Percentiles rank a stretch among this genome's conserved stretches.
phyloP scores from a whole-genome alignment of 2,113 vertebrate genomes.

The Centropus unirufus region DNA sequence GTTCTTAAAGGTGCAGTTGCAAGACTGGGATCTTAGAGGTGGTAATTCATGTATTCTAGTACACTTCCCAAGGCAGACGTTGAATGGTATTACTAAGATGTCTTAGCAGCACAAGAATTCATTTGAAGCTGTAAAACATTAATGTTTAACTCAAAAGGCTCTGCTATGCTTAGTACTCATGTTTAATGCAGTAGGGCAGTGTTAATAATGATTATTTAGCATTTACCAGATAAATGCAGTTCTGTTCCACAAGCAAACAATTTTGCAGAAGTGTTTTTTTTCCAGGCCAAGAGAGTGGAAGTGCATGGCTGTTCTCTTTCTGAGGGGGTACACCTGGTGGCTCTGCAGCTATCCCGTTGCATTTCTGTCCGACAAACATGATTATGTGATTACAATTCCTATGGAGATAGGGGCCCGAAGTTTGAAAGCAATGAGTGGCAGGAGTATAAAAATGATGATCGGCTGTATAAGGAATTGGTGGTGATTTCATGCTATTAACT shows the following conservation, averaged over 20 bases:
- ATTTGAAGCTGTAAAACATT: not conserved
- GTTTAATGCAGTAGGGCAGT: not conserved
- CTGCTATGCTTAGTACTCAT: not conserved
- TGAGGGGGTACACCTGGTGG: not conserved
- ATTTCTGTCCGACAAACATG: not conserved
- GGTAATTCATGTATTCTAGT: not conserved
- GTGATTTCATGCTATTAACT: constrained; percentile 17
- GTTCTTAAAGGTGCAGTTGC: not conserved
- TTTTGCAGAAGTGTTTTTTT: not conserved
- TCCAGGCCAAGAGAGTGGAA: not conserved
- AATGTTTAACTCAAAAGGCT: not conserved
- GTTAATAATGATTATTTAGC: not conserved
- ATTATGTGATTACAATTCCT: not conserved
- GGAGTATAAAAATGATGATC: constrained; percentile 20
- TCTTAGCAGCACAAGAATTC: not conserved
- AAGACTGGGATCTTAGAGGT: not conserved
- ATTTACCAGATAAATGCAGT: not conserved
- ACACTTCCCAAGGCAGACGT: not conserved
- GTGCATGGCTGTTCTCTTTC: not conserved
- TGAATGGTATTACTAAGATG: not conserved
- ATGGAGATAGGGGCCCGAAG: not conserved
- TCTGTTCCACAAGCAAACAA: not conserved
- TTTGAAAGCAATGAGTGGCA: constrained; percentile 20
- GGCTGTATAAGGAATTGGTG: constrained; percentile 4
- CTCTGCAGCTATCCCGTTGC: not conserved